Evolutionary conservation across 2,113 vertebrate species (phyloP).

Genomic region (Haplochromis vanheusdeni): DNA sequence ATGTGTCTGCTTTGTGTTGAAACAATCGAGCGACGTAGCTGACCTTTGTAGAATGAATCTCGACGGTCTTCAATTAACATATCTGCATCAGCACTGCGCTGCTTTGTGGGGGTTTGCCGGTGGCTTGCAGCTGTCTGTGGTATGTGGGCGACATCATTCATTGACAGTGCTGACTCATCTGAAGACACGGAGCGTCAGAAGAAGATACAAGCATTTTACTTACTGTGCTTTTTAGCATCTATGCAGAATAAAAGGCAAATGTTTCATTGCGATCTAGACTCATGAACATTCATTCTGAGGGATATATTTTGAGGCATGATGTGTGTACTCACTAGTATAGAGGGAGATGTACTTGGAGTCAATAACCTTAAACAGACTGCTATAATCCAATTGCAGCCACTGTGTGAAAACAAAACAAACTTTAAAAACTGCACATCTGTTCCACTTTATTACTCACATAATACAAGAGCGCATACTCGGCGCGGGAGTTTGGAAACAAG

Average conservation of each 20-base stretch:
- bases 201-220: background rate
- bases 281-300: background rate
- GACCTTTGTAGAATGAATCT: conserved; percentile 79
- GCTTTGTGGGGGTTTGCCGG: background rate
- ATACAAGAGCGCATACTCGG: background rate
- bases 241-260: background rate
- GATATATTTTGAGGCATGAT: background rate
- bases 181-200: background rate
- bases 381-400: conserved; percentile 79
- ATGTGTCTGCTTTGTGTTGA: background rate
- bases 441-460: background rate
- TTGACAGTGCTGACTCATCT: conserved; percentile 80
- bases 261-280: background rate
- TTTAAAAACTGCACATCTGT: background rate
- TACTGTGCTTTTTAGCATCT: background rate
- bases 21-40: background rate
- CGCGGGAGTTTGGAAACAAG: background rate
- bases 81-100: conserved; percentile 54
- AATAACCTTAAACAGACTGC: conserved; percentile 75
- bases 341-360: conserved; percentile 83
- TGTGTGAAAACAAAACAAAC: conserved; percentile 48
- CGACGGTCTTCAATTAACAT: conserved; percentile 83
- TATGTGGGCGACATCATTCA: conserved; percentile 81
- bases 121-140: conserved; percentile 82
- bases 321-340: conserved; percentile 80